phyloP scores from a whole-genome alignment of 2,797 vertebrate genomes.

The Denticeps clupeoides region DNA sequence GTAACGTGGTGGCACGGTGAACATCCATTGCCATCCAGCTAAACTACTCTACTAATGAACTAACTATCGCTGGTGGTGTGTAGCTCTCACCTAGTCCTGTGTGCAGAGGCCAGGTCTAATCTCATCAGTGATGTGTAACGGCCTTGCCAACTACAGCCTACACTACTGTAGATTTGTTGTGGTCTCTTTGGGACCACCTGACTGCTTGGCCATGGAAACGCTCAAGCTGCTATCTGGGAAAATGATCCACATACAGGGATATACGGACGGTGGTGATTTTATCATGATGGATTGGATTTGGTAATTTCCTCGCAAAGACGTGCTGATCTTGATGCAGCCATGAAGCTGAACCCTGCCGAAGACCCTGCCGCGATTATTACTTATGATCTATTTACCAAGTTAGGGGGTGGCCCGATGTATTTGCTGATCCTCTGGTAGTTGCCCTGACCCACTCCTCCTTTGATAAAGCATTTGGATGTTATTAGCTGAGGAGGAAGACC shows the following conservation, averaged over 20 bases:
- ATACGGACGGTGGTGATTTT: conserved; percentile 49
- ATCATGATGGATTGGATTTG: conserved; percentile 57
- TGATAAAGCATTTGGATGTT: conserved; percentile 2
- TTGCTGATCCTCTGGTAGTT: background rate
- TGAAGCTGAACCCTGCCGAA: conserved; percentile 46
- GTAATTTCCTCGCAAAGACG: conserved; percentile 60
- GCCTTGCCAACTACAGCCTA: too few relatives aligned
- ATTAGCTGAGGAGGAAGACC: background rate
- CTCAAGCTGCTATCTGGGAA: conserved; percentile 44
- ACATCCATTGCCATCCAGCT: too few relatives aligned
- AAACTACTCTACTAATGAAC: too few relatives aligned
- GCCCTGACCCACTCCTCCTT: conserved; percentile 13
- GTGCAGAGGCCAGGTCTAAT: too few relatives aligned
- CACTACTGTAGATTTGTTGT: too few relatives aligned
- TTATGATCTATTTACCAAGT: conserved; percentile 47
- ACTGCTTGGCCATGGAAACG: conserved; percentile 23
- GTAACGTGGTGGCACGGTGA: too few relatives aligned
- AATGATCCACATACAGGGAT: conserved; percentile 41
- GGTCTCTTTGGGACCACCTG: conserved; percentile 29
- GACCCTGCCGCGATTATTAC: conserved; percentile 48
- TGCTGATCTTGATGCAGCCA: conserved; percentile 51
- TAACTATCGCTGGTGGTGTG: too few relatives aligned
- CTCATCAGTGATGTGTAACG: too few relatives aligned
- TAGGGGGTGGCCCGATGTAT: conserved; percentile 37
- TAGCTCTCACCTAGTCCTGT: too few relatives aligned